These are phyloP conservation scores for Protodeltote pygarga DNA, from an alignment of 2,888 invertebrate species.

Conservation along the genomic window DNA sequence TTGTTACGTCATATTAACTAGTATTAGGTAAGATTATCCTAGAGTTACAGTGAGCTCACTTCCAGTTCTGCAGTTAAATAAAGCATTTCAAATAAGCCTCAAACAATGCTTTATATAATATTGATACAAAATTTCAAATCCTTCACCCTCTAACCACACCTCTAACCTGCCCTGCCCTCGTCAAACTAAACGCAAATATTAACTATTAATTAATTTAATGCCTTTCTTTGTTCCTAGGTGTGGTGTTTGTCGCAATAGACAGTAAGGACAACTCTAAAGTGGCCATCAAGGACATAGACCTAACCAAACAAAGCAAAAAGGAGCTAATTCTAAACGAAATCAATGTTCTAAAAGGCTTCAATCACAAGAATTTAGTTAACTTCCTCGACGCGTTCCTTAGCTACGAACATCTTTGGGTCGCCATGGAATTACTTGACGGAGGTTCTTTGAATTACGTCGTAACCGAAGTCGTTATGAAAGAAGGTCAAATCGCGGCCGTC, in stretches of 20 bases:
- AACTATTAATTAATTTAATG: slow-evolving; percentile 35
- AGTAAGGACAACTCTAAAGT: slow-evolving; percentile 91
- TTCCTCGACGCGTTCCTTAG: slow-evolving; percentile 97
- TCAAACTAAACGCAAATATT: slow-evolving; percentile 21
- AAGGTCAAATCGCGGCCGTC: slow-evolving; percentile 98
- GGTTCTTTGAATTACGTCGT: slow-evolving; percentile 99
- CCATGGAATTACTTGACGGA: slow-evolving; percentile 98
- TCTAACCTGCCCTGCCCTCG: slow-evolving; percentile 10
- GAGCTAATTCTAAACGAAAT: slow-evolving; percentile 98
- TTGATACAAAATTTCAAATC: too few relatives aligned
- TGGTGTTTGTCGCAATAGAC: slow-evolving; percentile 96
- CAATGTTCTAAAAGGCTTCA: slow-evolving; percentile 95
- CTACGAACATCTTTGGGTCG: slow-evolving; percentile 97
- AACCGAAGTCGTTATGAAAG: slow-evolving; percentile 98
- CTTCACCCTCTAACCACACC: slow-evolving; percentile 22
- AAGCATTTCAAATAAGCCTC: too few relatives aligned
- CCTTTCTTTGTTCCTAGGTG: slow-evolving; percentile 84
- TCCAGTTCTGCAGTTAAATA: too few relatives aligned
- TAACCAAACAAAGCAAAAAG: slow-evolving; percentile 97
- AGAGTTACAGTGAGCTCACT: too few relatives aligned
- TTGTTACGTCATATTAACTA: too few relatives aligned
- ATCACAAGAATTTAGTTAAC: slow-evolving; percentile 98
- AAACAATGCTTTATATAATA: too few relatives aligned
- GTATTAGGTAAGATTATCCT: too few relatives aligned
- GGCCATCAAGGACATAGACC: slow-evolving; percentile 98